phyloP scores from a whole-genome alignment of 2,797 vertebrate genomes.

The Lagorchestes hirsutus region DNA sequence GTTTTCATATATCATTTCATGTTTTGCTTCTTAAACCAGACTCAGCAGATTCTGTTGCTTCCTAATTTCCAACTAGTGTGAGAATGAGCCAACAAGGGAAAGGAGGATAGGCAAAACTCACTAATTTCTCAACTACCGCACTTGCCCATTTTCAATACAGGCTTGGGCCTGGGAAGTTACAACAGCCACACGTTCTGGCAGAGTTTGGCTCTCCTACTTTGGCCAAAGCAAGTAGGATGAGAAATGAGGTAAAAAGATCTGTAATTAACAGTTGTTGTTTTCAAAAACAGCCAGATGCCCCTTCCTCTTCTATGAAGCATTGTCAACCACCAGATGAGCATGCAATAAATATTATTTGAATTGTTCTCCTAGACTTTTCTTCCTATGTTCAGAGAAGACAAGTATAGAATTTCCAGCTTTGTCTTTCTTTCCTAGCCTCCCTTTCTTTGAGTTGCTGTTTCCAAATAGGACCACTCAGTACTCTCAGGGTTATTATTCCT shows the following conservation, averaged over 20 bases:
- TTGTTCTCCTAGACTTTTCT: not conserved
- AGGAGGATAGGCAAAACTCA: not conserved
- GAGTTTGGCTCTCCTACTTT: not conserved
- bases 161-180: not conserved
- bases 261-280: not conserved
- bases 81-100: not conserved
- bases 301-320: not conserved
- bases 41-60: not conserved
- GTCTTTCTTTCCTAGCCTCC: not conserved
- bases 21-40: not conserved
- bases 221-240: not conserved
- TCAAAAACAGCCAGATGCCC: not conserved
- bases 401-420: not conserved
- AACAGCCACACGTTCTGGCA: not conserved
- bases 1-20: not conserved
- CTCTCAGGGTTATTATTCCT: not conserved
- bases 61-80: not conserved
- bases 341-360: constrained; percentile 11
- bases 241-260: not conserved
- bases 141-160: not conserved
- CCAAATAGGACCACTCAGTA: not conserved
- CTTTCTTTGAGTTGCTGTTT: not conserved
- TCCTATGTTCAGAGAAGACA: not conserved
- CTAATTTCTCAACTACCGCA: not conserved
- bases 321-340: not conserved